Evolutionary conservation across 2,888 invertebrate genomes (phyloP), one percentile per base, ranked within the genome.

Genomic region (Mesochorus sp.): DNA sequence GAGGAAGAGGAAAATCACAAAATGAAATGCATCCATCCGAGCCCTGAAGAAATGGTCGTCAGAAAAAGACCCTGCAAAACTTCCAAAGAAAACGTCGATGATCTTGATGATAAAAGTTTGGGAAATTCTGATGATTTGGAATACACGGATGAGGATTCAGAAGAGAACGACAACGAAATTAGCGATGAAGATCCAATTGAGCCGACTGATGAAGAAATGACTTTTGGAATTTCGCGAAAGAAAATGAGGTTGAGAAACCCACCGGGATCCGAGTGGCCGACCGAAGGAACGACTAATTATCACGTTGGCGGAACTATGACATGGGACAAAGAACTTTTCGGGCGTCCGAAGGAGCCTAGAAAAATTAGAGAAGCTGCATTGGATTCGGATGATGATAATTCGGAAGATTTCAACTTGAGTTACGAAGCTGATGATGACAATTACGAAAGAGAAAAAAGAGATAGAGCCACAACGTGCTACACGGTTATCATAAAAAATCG

Each of bases 181-280:
- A 37, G 34, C 19, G 47, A 47, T 51, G 59, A 44, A 1, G 61
- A 26, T 14, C 57, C 57, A 2, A 34, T 66, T 8, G 70, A 53
- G 21, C 12, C 53, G 10, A 53, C 19, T 10, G 59, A 37, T 6
- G 57, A 49, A 5, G 14, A 42, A 14, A 24, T 5, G 8, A 24
- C 19, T 24, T 14, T 2, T 6, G 3, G 59, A 12, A 17, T 1
- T 39, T 21, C 28, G n/a, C 17, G 28, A 44, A 76, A 64, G 26
- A 73, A 73, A 5, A 21, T 64, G 1, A 72, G 51, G 31, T 44
- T 55, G 3, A 70, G 79, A 55, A 55, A 72, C 47, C 76, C 76
- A 24, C 76, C 86, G 2, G 84, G 84, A 12, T 62, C 79, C 2
- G 64, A 82, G 28, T 87, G 87, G 87, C 87, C 87, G 0, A 86